phyloP scores from a whole-genome alignment of 2,888 invertebrate genomes.

The Heliconius charithonia region DNA sequence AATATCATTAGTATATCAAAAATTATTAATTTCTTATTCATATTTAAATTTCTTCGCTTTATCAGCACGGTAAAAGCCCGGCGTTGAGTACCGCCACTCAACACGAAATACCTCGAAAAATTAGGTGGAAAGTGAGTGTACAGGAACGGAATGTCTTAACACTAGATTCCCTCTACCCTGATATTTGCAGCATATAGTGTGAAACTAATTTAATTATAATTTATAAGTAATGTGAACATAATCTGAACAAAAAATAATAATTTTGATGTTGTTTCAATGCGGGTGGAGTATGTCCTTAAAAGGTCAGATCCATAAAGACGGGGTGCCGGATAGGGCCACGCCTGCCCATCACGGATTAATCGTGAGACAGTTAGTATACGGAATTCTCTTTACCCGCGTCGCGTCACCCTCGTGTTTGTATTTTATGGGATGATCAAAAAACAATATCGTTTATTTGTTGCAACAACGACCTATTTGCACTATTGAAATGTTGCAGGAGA shows the following conservation, averaged over 20 bases:
- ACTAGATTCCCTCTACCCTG: neutral
- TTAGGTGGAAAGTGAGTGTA: too few species aligned
- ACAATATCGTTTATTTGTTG: conserved; percentile 58
- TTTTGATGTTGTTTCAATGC: conserved; percentile 34
- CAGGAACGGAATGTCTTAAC: neutral
- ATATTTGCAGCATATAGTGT: neutral
- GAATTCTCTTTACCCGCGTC: conserved; percentile 45
- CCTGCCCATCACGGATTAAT: conserved; percentile 60
- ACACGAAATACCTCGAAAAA: neutral
- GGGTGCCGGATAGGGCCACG: conserved; percentile 49
- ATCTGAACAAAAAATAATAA: conserved; percentile 8
- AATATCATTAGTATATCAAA: conserved; percentile 1
- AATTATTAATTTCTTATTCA: neutral
- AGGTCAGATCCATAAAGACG: conserved; percentile 57
- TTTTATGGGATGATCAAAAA: conserved; percentile 64
- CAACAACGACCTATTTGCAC: neutral
- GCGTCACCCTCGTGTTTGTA: conserved; percentile 47
- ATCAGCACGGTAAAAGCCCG: neutral
- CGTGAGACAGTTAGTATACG: conserved; percentile 64
- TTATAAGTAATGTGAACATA: neutral
- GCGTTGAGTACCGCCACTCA: too few species aligned
- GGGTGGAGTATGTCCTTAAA: conserved; percentile 49
- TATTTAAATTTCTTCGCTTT: neutral
- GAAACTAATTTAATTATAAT: neutral
- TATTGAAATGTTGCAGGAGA: neutral